Base-by-base conservation (phyloP, 2,797 vertebrate species). In the Anabas testudineus region DNA sequence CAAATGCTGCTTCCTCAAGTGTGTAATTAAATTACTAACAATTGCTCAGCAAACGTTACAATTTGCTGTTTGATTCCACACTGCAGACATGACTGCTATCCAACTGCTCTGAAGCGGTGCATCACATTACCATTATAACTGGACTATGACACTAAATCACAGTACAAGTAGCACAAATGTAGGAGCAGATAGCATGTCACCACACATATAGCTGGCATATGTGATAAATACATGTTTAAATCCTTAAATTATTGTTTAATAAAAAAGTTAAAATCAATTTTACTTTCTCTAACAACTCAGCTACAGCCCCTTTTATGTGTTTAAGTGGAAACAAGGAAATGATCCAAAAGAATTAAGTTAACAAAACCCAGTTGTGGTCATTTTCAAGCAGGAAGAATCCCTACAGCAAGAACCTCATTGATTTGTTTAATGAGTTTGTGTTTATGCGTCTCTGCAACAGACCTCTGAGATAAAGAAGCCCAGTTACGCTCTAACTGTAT, bases 11-110 rank as follows among this genome's bases (percentile, higher is more conserved):
- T 53, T 72, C 52, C 48, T 63, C 15, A 39, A 42, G 62, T 39
- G 60, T 28, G 36, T 61, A 22, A 70, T 73, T 56, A 52, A 42
- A 63, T 67, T 32, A 65, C 55, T 14, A 66, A 71, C 16, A 66
- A 68, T 61, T 61, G 41, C 26, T 47, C 22, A 45, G 34, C 22
- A 66, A 66, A 57, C 68, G 53, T 48, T 26, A 39, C 7, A 71
- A 21, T 26, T 2, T 47, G 26, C 14, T 48, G 51, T 36, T 63
- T 32, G 39, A 22, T 10, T 53, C n/a, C 16, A 39, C 18, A 47
- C 16, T 37, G 45, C 24, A 53, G 16, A 59, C 26, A 57, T 39
- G 24, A 60, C 10, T 45, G 26, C 19, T 16, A 39, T 37, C 12
- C 1, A 62, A 5, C 12, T n/a, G 12, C 56, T 57, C 19, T 41